These are phyloP conservation scores for Maniola hyperantus DNA, from an alignment of 2,888 invertebrate species.

Conservation along the genomic window DNA sequence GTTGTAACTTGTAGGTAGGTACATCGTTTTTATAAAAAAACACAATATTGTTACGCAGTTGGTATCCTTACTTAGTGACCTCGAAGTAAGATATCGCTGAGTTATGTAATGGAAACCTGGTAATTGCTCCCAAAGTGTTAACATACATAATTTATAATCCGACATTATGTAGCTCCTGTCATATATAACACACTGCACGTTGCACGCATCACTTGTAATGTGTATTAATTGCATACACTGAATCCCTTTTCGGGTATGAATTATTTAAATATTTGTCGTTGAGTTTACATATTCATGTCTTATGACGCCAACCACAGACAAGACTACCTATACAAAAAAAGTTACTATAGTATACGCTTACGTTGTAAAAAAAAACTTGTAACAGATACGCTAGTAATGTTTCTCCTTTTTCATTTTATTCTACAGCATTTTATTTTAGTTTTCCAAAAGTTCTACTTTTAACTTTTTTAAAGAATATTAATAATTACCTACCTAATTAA, in stretches of 20 bases:
- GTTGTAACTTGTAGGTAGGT: too few species aligned
- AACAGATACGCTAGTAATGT: too few species aligned
- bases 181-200: constrained; percentile 31
- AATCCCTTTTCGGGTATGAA: constrained; percentile 33
- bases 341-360: background rate
- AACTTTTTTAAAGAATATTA: too few species aligned
- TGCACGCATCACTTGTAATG: constrained; percentile 46
- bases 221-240: constrained; percentile 42
- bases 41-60: background rate
- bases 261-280: constrained; percentile 22
- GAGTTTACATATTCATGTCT: constrained; percentile 4
- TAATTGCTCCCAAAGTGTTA: constrained; percentile 79
- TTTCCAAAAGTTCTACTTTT: too few species aligned
- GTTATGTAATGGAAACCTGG: constrained; percentile 80
- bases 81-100: constrained; percentile 73
- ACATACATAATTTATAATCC: constrained; percentile 76
- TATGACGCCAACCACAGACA: background rate
- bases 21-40: too few species aligned
- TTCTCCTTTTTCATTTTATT: too few species aligned
- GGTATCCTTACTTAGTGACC: constrained; percentile 52
- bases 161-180: constrained; percentile 41
- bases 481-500: too few species aligned
- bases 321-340: background rate
- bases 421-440: too few species aligned
- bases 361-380: too few species aligned